These are phyloP conservation scores for Rhynchotus rufescens DNA, from an alignment of 2,797 vertebrate species.

Conservation along the genomic window DNA sequence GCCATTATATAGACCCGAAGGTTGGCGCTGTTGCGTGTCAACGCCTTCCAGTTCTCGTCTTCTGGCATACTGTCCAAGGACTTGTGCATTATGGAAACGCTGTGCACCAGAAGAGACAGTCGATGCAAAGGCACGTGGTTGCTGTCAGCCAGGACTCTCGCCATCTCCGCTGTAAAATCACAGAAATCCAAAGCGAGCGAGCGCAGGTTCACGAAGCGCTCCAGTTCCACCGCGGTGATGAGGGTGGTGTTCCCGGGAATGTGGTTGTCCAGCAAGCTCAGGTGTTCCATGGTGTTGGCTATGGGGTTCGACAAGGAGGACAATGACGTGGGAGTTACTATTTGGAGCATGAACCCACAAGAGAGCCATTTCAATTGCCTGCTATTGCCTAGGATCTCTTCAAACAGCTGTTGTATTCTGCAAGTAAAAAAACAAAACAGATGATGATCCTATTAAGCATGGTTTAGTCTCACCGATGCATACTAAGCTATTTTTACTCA, in stretches of 20 bases:
- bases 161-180: conserved; percentile 94
- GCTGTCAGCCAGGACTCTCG: conserved; percentile 89
- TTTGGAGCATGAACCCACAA: conserved; percentile 94
- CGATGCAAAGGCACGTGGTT: conserved; percentile 93
- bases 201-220: conserved; percentile 89
- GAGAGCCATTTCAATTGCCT: conserved; percentile 95
- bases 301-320: conserved; percentile 92
- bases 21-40: conserved; percentile 91
- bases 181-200: conserved; percentile 97
- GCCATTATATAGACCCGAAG: conserved; percentile 97
- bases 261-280: conserved; percentile 96
- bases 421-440: conserved; percentile 69
- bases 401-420: conserved; percentile 96
- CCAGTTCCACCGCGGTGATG: conserved; percentile 89
- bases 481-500: neutral
- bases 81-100: conserved; percentile 90
- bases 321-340: conserved; percentile 92
- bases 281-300: conserved; percentile 92
- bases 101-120: conserved; percentile 95
- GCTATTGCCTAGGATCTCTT: conserved; percentile 95
- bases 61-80: conserved; percentile 90
- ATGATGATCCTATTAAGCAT: conserved; percentile 49
- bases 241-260: conserved; percentile 86
- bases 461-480: neutral
- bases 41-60: conserved; percentile 95